Percentiles rank a stretch among this genome's conserved stretches.
Conservation (phyloP, 2,888 invertebrate species). For the Anticlea derivata region DNA sequence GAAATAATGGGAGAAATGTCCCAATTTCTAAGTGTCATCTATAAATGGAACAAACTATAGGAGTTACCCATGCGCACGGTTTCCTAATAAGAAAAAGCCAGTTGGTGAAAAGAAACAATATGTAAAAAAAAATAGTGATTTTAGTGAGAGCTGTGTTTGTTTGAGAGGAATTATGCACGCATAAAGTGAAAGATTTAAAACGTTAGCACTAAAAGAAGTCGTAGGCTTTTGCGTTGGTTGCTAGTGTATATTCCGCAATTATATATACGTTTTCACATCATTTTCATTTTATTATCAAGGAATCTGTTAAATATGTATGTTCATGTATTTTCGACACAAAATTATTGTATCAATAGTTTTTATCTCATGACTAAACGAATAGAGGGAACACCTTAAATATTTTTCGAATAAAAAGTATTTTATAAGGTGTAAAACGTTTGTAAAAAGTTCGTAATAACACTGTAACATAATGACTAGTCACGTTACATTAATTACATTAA, state of each 20-base stretch:
- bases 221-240: not conserved
- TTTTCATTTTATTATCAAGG: not conserved
- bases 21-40: too few species aligned
- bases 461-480: slow-evolving; percentile 45
- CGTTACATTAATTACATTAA: slow-evolving; percentile 40
- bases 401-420: slow-evolving; percentile 53
- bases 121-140: not conserved
- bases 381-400: slow-evolving; percentile 51
- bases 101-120: not conserved
- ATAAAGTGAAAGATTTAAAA: too few species aligned
- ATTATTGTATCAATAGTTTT: slow-evolving; percentile 33
- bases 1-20: too few species aligned
- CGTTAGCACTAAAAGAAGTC: not conserved
- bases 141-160: slow-evolving; percentile 7
- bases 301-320: slow-evolving; percentile 10
- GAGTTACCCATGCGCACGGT: too few species aligned
- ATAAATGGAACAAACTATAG: too few species aligned
- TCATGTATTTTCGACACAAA: slow-evolving; percentile 2
- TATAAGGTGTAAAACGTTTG: slow-evolving; percentile 30
- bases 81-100: too few species aligned
- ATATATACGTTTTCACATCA: slow-evolving; percentile 5
- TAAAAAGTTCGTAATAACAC: slow-evolving; percentile 35
- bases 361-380: slow-evolving; percentile 53
- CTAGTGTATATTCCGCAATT: slow-evolving; percentile 1
- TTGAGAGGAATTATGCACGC: slow-evolving; percentile 4